Evolutionary conservation across 2,888 invertebrate genomes (phyloP).

Genomic region (Scaptomyza reducta): DNA sequence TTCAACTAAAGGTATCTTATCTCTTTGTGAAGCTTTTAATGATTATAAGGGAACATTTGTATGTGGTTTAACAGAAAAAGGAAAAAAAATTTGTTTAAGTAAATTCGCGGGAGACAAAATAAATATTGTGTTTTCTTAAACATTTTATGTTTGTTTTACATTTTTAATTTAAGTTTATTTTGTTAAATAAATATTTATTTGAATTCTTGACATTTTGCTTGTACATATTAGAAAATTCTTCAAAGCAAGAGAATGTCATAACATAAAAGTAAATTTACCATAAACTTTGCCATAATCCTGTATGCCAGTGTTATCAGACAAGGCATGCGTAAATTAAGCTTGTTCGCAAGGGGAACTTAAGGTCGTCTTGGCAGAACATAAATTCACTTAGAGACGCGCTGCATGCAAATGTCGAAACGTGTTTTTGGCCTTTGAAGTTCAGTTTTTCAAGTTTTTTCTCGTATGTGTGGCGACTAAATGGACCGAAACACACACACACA

Average conservation of each 20-base stretch:
- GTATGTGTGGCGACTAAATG: constrained; percentile 53
- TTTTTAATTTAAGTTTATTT: background rate
- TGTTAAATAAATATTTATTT: background rate
- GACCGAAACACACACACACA: constrained; percentile 33
- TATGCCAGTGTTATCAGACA: constrained; percentile 13
- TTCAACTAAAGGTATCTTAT: background rate
- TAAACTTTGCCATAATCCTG: background rate
- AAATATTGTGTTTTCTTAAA: too few relatives aligned
- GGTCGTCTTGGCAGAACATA: constrained; percentile 10
- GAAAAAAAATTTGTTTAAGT: too few relatives aligned
- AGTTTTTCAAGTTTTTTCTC: constrained; percentile 16
- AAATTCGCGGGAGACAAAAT: too few relatives aligned
- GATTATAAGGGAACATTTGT: too few relatives aligned
- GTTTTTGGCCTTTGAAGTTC: constrained; percentile 65
- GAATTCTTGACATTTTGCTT: background rate
- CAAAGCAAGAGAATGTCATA: background rate
- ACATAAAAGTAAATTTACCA: background rate
- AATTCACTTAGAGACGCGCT: constrained; percentile 51
- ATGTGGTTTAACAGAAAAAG: too few relatives aligned
- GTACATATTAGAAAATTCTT: background rate
- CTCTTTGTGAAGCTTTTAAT: too few relatives aligned
- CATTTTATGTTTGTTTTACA: background rate
- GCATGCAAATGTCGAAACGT: constrained; percentile 58
- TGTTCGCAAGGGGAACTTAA: background rate
- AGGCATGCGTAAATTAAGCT: constrained; percentile 20